Base-by-base conservation (phyloP, 2,113 vertebrate species). In the Ptychochromis oligacanthus region DNA sequence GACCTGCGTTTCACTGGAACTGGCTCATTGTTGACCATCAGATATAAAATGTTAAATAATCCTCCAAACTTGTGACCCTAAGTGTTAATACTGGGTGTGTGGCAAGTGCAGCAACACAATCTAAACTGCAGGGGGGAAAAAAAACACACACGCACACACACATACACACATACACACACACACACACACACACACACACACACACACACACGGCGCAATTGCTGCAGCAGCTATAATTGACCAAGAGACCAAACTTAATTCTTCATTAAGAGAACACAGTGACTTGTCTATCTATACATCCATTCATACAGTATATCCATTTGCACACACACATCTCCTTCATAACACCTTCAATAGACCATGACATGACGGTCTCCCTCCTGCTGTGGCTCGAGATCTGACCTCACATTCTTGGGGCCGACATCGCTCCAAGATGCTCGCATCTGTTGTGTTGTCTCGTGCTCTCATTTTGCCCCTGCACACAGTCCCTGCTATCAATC, bases 381-480 rank as follows among this genome's bases (percentile, higher is more conserved):
- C 81, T 38, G 43, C 77, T 75, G 64, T 77, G 88, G 74, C 81
- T 89, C 89, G 83, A 74, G 83, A 79, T 89, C 87, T 92, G 90
- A 93, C 92, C 91, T 90, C 83, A 65, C 84, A 77, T 79, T 77
- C 83, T 87, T 72, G 58, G 75, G 89, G 87, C 88, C 67, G 87
- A 83, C 88, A 89, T 88, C 78, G 82, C 61, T 91, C 86, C 88
- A 79, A 72, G 87, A 78, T 26, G 90, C 80, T 65, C 38, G 74
- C 81, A 46, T 86, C 59, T 52, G 38, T 81, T 65, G 28, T 49
- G 64, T 76, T 22, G 82, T 81, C 88, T 82, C 74, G 77, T 15
- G 46, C 49, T 58, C 81, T 80, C 81, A 80, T 79, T 78, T 60
- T 17, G 43, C 61, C 74, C 4, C 18, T 59, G 75, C 83, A 82